Evolutionary conservation across 1,140 invertebrate genomes (phyloP), one percentile per base, ranked within the genome.

Genomic region (Neuroterus valhalla): DNA sequence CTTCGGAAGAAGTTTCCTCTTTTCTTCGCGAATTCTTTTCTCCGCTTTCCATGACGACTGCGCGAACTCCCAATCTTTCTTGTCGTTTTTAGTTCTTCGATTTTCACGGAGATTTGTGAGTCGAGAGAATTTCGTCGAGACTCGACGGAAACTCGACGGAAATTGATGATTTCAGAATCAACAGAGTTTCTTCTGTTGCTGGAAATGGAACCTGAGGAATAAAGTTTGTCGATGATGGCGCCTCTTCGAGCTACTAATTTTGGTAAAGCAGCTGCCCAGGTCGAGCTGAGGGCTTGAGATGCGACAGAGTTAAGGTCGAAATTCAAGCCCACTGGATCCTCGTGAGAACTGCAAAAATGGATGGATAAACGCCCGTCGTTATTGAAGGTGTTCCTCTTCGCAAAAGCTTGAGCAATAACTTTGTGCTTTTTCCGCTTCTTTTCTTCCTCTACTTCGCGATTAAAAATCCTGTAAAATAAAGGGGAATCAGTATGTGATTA

Each of bases 391-490:
- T 96, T 94, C n/a, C 96, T 91, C 76, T 96, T 96, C 1, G 95
- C 94, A 92, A 96, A 98, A 1, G 96, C 96, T 85, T 96, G 93
- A 11, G 96, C 95, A 68, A 98, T 97, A 23, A 98, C 93, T 88
- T 96, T 96, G 86, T 98, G 96, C 83, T 97, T 97, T 82, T 95
- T 95, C 75, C 95, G 88, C 86, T 94, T 94, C 45, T 93, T 91
- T 21, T 94, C 94, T 75, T 94, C 93, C 77, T 94, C 93, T 3
- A 93, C 89, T 78, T 95, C 93, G 72, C 92, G 93, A n/a, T 94
- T 90, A 21, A 86, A 88, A 19, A 78, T 86, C 72, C 87, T 89
- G 70, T 15, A 81, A 77, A 52, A 44, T 66, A 62, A 3, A 72
- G 8, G 42, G 97, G 88, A 8, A 94, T 95, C 44, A n/a, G n/a